Percentiles rank a stretch among this genome's conserved stretches.
phyloP scores from a whole-genome alignment of 2,888 invertebrate species.

The Leptopilina myrica region DNA sequence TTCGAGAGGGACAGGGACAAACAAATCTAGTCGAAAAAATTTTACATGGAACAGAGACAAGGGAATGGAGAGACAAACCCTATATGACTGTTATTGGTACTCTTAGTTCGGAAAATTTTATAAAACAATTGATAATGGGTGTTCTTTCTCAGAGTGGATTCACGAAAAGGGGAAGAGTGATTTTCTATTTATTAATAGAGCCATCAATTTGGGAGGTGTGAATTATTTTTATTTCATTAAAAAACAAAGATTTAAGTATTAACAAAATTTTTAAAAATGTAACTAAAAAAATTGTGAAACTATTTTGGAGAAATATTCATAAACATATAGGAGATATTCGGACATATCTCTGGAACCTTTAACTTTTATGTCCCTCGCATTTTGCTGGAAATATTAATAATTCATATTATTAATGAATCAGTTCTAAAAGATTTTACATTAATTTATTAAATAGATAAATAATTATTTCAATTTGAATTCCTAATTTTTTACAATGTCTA shows the following conservation, averaged over 20 bases:
- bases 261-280: no score
- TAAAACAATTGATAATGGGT: conserved; percentile 81
- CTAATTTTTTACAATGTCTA: no score
- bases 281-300: no score
- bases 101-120: conserved; percentile 79
- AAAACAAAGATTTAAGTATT: background rate
- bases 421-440: no score
- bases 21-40: conserved; percentile 79
- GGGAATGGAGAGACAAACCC: conserved; percentile 77
- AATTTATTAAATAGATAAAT: no score
- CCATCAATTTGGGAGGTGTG: conserved; percentile 42
- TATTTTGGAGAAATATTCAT: no score
- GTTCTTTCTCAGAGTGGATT: conserved; percentile 80
- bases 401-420: no score
- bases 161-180: conserved; percentile 80
- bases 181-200: conserved; percentile 81
- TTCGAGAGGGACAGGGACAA: conserved; percentile 80
- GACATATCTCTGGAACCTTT: no score
- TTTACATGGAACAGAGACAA: conserved; percentile 78
- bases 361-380: no score
- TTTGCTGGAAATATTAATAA: no score
- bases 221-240: conserved; percentile 9
- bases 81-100: conserved; percentile 81
- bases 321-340: no score
- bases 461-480: no score